phyloP scores from a whole-genome alignment of 2,888 invertebrate genomes.

The Eueremaeus valkanovi region DNA sequence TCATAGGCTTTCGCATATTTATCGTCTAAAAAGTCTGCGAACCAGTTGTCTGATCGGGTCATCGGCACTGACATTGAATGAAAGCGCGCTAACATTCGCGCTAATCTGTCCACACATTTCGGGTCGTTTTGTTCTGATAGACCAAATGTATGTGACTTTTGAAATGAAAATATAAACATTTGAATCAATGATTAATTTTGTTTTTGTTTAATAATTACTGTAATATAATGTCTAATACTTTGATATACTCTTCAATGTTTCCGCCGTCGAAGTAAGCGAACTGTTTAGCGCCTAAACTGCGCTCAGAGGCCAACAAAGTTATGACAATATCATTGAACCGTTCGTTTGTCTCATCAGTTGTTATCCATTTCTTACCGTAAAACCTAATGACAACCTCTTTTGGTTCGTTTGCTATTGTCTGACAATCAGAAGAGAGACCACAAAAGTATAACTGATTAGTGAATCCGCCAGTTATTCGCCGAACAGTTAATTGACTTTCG shows the following conservation, averaged over 20 bases:
- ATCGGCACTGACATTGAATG: slow-evolving; percentile 23
- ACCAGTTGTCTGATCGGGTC: not conserved
- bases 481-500: not conserved
- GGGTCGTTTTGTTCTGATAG: slow-evolving; percentile 5
- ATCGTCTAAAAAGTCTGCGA: not conserved
- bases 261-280: slow-evolving; percentile 23
- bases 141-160: not conserved
- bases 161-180: not conserved
- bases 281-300: slow-evolving; percentile 24
- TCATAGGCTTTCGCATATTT: not conserved
- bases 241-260: slow-evolving; percentile 2
- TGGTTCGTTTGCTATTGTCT: not conserved
- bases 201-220: not conserved
- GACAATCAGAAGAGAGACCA: not conserved
- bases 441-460: slow-evolving; percentile 34
- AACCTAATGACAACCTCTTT: not conserved
- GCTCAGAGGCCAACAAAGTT: not conserved
- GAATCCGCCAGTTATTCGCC: slow-evolving; percentile 28
- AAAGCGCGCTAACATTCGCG: not conserved
- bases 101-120: not conserved
- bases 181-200: not conserved
- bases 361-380: slow-evolving; percentile 6
- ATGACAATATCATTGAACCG: slow-evolving; percentile 18
- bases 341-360: not conserved
- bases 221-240: not conserved